phyloP scores from a whole-genome alignment of 2,797 vertebrate species.

The Geotrypetes seraphini region DNA sequence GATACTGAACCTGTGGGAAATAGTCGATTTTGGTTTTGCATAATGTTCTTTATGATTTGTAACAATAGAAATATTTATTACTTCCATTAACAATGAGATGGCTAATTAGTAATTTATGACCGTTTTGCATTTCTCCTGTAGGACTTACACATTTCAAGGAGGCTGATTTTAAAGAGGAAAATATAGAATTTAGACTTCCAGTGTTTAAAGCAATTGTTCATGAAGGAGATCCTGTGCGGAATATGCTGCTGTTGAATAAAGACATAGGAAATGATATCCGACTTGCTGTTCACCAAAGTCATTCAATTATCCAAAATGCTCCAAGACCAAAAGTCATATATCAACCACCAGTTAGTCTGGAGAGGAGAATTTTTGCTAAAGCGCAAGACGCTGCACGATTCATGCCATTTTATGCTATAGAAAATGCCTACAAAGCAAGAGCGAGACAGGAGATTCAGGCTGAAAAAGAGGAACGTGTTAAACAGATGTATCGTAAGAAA shows the following conservation, averaged over 20 bases:
- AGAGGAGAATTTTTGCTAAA: conserved; percentile 7
- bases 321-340: neutral
- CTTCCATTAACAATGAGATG: too few species aligned
- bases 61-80: too few species aligned
- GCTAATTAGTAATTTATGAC: too few species aligned
- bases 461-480: conserved; percentile 7
- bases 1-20: too few species aligned
- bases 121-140: neutral
- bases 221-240: conserved; percentile 4
- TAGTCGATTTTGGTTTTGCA: too few species aligned
- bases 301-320: neutral
- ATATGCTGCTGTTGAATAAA: conserved; percentile 11
- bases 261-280: conserved; percentile 8
- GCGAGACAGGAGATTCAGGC: conserved; percentile 2
- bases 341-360: neutral
- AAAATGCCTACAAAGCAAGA: conserved; percentile 23
- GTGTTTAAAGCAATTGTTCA: conserved; percentile 23
- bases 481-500: neutral
- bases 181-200: conserved; percentile 20
- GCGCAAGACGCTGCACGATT: conserved; percentile 17
- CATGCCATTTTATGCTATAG: conserved; percentile 18
- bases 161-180: neutral
- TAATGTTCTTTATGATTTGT: too few species aligned
- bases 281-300: conserved; percentile 8
- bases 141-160: neutral